Evolutionary conservation across 2,888 invertebrate species (phyloP), one percentile per base, ranked within the genome.

Genomic region (Glaucopsyche alexis): DNA sequence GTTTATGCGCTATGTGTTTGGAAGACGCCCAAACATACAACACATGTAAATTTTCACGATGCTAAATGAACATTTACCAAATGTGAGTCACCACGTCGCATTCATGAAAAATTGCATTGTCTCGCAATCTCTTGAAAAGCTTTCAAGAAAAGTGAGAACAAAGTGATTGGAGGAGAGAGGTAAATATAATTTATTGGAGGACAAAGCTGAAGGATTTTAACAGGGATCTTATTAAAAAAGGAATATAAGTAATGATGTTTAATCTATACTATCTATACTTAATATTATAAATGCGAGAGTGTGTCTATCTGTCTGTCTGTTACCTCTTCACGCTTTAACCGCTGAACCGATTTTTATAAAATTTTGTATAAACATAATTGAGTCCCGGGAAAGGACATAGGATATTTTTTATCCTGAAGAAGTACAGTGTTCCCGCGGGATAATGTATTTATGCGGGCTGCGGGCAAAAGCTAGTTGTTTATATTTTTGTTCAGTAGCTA

Each of bases 81-180:
- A 42, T n/a, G 42, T 66, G 66, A 42, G 16, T 42, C 42, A 42
- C n/a, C 38, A 66, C 42, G 42, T 40, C n/a, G 16, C 40, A n/a
- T 42, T 42, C 66, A 66, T 66, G 66, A 66, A 66, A 60, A 66
- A 66, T 66, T 42, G 66, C 66, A 66, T 66, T 16, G 66, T 60
- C 60, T 60, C 29, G 38, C 60, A 38, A 38, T 60, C 60, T 60
- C 55, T 60, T 38, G 60, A 60, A 60, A 60, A 60, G 60, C 60
- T 60, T 60, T 60, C 60, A 60, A 60, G 60, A 60, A 60, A 60
- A 29, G 60, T 60, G 60, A 14, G 29, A 60, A 19, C 55, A 8
- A 19, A 60, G 60, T 60, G 60, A 60, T 60, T 14, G 29, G 13
- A 60, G 60, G 11, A 38, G 60, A 60, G 29, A 60, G 60, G 60